Percentiles rank a stretch among this genome's conserved stretches.
These are phyloP conservation scores for Prenolepis imparis DNA, from an alignment of 2,888 invertebrate species.

Conservation along the genomic window DNA sequence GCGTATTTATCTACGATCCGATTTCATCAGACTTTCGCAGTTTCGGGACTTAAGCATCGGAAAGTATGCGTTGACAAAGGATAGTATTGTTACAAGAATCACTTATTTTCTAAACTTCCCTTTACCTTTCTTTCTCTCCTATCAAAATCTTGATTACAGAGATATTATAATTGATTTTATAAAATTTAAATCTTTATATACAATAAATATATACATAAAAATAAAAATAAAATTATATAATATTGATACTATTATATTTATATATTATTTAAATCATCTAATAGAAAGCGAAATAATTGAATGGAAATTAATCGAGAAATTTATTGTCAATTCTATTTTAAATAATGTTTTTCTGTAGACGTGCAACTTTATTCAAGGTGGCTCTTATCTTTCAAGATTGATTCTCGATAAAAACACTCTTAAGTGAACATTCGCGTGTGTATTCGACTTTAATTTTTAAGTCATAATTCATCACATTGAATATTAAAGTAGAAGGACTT, in stretches of 20 bases:
- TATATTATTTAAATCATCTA: background rate
- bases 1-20: constrained; percentile 47
- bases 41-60: constrained; percentile 20
- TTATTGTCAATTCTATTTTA: background rate
- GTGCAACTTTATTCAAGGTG: background rate
- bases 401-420: constrained; percentile 14
- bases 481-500: background rate
- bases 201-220: too few species aligned
- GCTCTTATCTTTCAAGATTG: background rate
- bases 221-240: background rate
- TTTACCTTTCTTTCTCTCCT: too few species aligned
- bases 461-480: background rate
- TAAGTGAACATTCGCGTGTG: background rate
- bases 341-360: background rate
- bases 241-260: background rate
- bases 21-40: constrained; percentile 39
- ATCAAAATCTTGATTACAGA: background rate
- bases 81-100: background rate
- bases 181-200: background rate
- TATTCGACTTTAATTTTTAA: background rate
- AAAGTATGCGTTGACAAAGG: background rate
- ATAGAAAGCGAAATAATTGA: background rate
- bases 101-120: background rate
- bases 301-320: background rate
- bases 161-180: background rate